Percentiles rank a stretch among this genome's conserved stretches.
Evolutionary conservation across 2,797 vertebrate species (phyloP).

Genomic region (Takifugu rubripes): DNA sequence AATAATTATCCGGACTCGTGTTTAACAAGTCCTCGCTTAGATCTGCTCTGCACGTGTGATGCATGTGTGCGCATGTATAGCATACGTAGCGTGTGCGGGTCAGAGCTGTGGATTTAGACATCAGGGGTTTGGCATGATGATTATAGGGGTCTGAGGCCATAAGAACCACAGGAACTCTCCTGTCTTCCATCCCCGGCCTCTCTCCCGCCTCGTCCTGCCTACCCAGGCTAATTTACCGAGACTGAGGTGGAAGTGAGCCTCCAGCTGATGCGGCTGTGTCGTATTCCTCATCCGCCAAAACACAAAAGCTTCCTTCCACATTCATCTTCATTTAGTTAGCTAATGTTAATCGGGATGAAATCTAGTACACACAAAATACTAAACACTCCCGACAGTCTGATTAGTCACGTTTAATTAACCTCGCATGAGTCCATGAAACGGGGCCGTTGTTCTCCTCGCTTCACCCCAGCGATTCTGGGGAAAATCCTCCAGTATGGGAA

Average conservation of each 20-base stretch:
- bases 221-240: constrained; percentile 18
- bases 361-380: constrained; percentile 7
- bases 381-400: constrained; percentile 32
- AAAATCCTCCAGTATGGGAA: constrained; percentile 6
- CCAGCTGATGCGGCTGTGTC: constrained; percentile 27
- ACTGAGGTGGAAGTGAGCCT: constrained; percentile 45
- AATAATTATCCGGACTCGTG: background rate
- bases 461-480: background rate
- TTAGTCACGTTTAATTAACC: constrained; percentile 38
- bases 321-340: constrained; percentile 24
- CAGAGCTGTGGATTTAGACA: constrained; percentile 68
- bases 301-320: constrained; percentile 24
- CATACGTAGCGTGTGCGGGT: constrained; percentile 34
- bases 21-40: constrained; percentile 1
- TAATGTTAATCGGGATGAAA: constrained; percentile 13
- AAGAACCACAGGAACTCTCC: constrained; percentile 66
- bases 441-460: constrained; percentile 6
- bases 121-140: constrained; percentile 73
- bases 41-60: constrained; percentile 5
- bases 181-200: constrained; percentile 35
- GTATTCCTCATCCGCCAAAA: constrained; percentile 35
- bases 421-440: constrained; percentile 27
- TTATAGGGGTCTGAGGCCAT: constrained; percentile 67
- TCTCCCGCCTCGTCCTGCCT: constrained; percentile 36
- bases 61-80: constrained; percentile 11